Conservation (phyloP, 2,888 invertebrate genomes). For the Coenonympha glycerion region DNA sequence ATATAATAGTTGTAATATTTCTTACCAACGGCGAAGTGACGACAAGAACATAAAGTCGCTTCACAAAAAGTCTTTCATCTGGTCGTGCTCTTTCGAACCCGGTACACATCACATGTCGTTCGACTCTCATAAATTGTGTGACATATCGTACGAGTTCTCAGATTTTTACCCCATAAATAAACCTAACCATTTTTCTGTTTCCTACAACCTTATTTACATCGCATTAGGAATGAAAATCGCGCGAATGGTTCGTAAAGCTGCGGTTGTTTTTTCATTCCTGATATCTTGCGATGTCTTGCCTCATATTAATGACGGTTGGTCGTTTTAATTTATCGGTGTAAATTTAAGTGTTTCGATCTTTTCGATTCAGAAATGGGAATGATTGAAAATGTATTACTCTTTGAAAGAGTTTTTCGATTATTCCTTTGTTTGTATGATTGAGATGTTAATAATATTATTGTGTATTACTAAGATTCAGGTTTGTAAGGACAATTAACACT, state of each 20-base stretch:
- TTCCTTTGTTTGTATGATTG: slow-evolving; percentile 1
- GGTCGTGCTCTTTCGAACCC: slow-evolving; percentile 25
- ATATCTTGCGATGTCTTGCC: slow-evolving; percentile 38
- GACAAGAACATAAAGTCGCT: neutral
- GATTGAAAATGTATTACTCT: slow-evolving; percentile 12
- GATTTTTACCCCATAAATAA: slow-evolving; percentile 43
- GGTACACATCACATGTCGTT: slow-evolving; percentile 57
- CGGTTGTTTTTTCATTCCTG: slow-evolving; percentile 45
- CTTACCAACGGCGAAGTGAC: neutral
- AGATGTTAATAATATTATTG: slow-evolving; percentile 4
- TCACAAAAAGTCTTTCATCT: neutral
- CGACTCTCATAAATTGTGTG: slow-evolving; percentile 63
- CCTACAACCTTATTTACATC: slow-evolving; percentile 34
- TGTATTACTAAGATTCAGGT: neutral
- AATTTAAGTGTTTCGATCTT: slow-evolving; percentile 12
- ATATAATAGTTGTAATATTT: too few species aligned
- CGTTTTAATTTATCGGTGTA: slow-evolving; percentile 60
- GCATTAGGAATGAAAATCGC: slow-evolving; percentile 39
- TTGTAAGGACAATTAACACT: slow-evolving; percentile 1
- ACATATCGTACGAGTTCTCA: slow-evolving; percentile 63
- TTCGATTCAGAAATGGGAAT: neutral
- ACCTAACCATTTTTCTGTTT: slow-evolving; percentile 29
- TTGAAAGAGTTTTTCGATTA: neutral
- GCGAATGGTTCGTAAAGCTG: slow-evolving; percentile 28
- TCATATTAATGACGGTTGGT: slow-evolving; percentile 61